These are phyloP conservation scores for Lophochroa leadbeateri DNA, from an alignment of 2,113 vertebrate species.

Conservation along the genomic window DNA sequence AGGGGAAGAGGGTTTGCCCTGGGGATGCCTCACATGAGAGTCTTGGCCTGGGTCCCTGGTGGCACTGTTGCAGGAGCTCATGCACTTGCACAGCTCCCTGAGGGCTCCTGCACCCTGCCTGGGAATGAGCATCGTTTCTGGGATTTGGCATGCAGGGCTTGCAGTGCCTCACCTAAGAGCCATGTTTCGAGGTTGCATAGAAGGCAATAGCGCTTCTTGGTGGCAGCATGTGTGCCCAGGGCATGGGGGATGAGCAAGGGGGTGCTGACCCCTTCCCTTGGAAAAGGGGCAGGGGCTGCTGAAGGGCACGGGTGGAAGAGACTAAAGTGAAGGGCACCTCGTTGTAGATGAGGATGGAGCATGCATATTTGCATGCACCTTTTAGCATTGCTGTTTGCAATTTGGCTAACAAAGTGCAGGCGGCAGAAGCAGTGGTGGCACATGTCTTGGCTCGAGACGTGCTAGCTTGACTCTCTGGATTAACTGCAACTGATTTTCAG, in stretches of 20 bases:
- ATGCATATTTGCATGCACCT: accelerated
- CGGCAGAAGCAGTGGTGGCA: background rate
- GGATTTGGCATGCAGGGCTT: background rate
- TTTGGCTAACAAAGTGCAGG: background rate
- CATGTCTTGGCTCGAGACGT: background rate
- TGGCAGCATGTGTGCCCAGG: background rate
- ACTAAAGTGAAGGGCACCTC: background rate
- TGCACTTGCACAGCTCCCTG: background rate
- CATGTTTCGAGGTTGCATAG: background rate
- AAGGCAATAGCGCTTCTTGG: background rate
- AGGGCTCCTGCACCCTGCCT: background rate
- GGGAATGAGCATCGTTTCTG: background rate
- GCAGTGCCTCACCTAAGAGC: background rate
- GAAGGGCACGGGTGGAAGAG: background rate
- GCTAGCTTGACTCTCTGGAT: background rate
- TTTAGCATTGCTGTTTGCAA: background rate
- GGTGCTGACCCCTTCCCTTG: background rate
- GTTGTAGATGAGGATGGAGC: background rate
- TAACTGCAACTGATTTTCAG: background rate
- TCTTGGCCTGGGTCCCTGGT: background rate
- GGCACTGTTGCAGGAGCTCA: background rate
- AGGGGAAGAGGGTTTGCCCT: background rate
- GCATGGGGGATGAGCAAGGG: background rate
- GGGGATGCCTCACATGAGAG: background rate
- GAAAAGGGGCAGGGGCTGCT: background rate